A percentile compares a stretch with the other conserved stretches of the same genome.
Evolutionary conservation across 2,113 vertebrate genomes (phyloP).

Genomic region (Tamias sibiricus): DNA sequence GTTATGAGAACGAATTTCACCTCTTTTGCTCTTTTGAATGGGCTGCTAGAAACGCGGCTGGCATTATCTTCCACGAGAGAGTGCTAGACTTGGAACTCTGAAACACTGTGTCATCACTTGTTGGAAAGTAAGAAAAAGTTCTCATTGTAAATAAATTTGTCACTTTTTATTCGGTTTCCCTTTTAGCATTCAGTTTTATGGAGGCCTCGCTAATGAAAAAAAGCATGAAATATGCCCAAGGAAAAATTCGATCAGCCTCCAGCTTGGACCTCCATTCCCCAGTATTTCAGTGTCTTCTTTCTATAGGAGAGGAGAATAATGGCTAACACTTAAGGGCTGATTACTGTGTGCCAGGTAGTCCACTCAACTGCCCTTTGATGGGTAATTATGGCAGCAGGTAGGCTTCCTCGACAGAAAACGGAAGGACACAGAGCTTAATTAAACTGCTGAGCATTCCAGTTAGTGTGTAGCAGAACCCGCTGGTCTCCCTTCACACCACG

Average conservation of each 20-base stretch:
- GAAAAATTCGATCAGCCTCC: background rate
- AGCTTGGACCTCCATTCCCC: background rate
- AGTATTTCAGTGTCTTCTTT: background rate
- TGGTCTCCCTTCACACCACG: background rate
- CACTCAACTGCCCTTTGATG: background rate
- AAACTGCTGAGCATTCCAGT: background rate
- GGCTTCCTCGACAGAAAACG: background rate
- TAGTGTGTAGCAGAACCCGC: background rate
- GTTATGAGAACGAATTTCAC: background rate
- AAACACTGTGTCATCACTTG: background rate
- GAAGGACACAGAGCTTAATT: background rate
- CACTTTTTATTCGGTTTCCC: background rate
- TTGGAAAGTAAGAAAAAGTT: background rate
- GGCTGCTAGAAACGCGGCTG: background rate
- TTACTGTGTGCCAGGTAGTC: background rate
- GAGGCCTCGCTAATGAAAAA: background rate
- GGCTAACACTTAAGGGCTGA: background rate
- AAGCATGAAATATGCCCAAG: background rate
- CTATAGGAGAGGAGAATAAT: background rate
- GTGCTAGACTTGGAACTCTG: background rate
- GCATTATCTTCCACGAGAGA: background rate
- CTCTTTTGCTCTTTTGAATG: background rate
- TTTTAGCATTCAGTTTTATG: background rate
- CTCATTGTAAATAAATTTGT: background rate
- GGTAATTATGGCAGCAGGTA: background rate